Evolutionary conservation across 2,888 invertebrate genomes (phyloP), one percentile per base, ranked within the genome.

Genomic region (Automeris io): DNA sequence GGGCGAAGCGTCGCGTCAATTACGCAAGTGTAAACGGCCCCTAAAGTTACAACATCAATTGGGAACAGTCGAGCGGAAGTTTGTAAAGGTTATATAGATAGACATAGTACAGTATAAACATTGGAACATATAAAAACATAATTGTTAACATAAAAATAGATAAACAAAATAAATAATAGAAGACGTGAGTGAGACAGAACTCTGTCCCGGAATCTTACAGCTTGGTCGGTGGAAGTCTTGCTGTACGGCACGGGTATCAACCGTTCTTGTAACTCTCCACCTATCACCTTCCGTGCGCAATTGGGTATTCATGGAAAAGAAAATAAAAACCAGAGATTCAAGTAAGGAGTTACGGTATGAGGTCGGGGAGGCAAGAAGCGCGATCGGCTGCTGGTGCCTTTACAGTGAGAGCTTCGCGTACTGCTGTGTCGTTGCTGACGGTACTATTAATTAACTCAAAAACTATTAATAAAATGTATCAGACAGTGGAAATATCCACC

Each of bases 221-320:
- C 97, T 95, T 98, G 98, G 92, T 98, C 98, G 91, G 97, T 98
- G 90, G 97, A 96, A 90, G 96, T 97, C 95, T 97, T 97, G 96
- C 97, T 97, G 95, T 97, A 97, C 89, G 97, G 98, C 90, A 98
- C 97, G 90, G 98, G 97, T 90, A 98, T 97, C 94, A 98, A 95
- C 91, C 97, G 96, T 92, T 97, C 97, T 93, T 97, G 96, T 92
- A 96, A 96, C 92, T 97, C 97, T 91, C 98, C 98, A 94, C 97
- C 97, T 95, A 98, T 98, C 93, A 98, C 97, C 98, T 98, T 95
- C 92, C 95, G 94, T 91, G 93, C 92, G 92, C 93, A 94, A 93
- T 81, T 75, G 79, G 92, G 92, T 91, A 89, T 92, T 92, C 91
- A 92, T 91, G 91, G 92, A 92, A 91, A 91, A 87, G 82, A 87